Percentiles rank a stretch among this genome's conserved stretches.
These are phyloP conservation scores for Sebastiscus albofasciatus DNA, from an alignment of 2,797 vertebrate genomes.

Conservation along the genomic window DNA sequence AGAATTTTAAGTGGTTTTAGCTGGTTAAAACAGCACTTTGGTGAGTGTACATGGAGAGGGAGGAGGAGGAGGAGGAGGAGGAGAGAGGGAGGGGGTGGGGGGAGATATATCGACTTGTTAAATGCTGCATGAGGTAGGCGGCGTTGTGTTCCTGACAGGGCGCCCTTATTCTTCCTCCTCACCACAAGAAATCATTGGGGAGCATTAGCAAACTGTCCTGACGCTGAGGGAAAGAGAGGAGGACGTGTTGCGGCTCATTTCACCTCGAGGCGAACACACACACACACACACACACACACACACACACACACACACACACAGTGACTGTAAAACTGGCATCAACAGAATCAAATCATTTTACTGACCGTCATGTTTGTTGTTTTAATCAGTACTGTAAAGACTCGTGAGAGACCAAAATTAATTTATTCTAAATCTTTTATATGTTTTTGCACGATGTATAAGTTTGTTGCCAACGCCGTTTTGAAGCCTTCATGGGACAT, in stretches of 20 bases:
- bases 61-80: background rate
- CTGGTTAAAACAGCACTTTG: constrained; percentile 29
- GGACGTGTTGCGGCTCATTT: background rate
- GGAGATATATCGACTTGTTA: constrained; percentile 53
- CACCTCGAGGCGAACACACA: background rate
- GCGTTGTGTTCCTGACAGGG: constrained; percentile 26
- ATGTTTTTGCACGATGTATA: constrained; percentile 11
- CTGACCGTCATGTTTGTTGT: background rate
- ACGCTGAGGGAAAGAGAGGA: background rate
- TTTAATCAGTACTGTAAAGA: constrained; percentile 5
- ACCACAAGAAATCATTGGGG: constrained; percentile 13
- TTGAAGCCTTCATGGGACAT: background rate
- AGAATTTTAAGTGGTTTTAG: background rate
- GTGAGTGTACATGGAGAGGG: background rate
- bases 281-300: background rate
- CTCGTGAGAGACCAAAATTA: background rate
- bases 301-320: background rate
- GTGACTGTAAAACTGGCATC: background rate
- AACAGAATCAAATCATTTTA: background rate
- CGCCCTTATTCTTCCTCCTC: constrained; percentile 23
- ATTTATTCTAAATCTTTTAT: background rate
- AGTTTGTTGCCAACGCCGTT: background rate
- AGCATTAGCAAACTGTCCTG: constrained; percentile 33
- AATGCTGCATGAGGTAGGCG: constrained; percentile 68
- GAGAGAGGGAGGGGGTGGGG: background rate